phyloP scores from a whole-genome alignment of 1,140 invertebrate species.

The Psilanteris sp. region DNA sequence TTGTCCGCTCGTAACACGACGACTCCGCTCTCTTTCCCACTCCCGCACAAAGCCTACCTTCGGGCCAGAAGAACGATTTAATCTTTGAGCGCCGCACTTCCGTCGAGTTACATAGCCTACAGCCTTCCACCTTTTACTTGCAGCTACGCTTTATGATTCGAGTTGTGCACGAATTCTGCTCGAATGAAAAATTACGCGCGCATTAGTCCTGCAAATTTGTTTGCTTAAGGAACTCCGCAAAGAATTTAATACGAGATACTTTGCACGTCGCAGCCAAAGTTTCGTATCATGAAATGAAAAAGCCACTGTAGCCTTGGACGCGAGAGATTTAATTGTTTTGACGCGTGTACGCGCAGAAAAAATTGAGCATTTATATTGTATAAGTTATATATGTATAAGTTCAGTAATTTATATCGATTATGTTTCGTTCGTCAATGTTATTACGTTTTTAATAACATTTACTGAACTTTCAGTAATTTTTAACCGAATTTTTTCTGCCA shows the following conservation, averaged over 20 bases:
- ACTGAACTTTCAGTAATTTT: too few species aligned
- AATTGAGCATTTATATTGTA: too few species aligned
- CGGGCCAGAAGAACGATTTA: conserved; percentile 70
- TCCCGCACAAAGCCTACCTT: conserved; percentile 34
- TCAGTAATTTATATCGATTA: too few species aligned
- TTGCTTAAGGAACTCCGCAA: conserved; percentile 19
- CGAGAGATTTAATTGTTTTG: too few species aligned
- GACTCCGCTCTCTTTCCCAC: conserved; percentile 52
- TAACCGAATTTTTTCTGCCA: too few species aligned
- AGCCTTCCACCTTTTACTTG: conserved; percentile 57
- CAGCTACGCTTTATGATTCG: conserved; percentile 53
- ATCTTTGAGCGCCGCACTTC: conserved; percentile 73
- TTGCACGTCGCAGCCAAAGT: conserved; percentile 11
- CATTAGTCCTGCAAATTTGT: conserved; percentile 17
- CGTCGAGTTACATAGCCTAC: conserved; percentile 67
- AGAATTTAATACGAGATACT: conserved; percentile 4
- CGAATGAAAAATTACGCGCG: conserved; percentile 39
- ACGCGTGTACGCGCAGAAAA: too few species aligned
- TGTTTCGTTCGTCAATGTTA: too few species aligned
- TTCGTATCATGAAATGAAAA: conserved; percentile 16
- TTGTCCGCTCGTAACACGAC: conserved; percentile 68
- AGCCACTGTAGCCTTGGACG: too few species aligned
- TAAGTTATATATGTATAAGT: too few species aligned
- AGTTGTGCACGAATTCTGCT: conserved; percentile 31
- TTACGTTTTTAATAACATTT: too few species aligned